Conservation (phyloP, 2,888 invertebrate species). For the Diachrysia chrysitis region DNA sequence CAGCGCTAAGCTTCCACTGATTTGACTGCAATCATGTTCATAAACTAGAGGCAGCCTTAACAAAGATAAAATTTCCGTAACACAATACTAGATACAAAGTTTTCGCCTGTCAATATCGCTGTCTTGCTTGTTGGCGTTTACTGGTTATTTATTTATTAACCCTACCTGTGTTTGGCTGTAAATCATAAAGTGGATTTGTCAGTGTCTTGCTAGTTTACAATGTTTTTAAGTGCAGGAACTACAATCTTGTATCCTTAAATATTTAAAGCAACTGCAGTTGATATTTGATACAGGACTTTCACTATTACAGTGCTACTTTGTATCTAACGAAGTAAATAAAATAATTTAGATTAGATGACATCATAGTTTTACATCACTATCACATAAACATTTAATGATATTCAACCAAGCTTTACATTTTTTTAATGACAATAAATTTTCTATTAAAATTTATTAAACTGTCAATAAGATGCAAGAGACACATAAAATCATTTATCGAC, state of each 20-base stretch:
- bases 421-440: conserved; percentile 8
- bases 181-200: conserved; percentile 52
- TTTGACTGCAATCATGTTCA: conserved; percentile 65
- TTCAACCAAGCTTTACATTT: background rate
- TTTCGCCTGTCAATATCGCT: conserved; percentile 50
- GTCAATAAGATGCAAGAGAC: conserved; percentile 27
- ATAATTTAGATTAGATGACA: conserved; percentile 1
- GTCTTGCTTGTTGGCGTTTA: conserved; percentile 47
- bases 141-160: conserved; percentile 56
- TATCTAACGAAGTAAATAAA: background rate
- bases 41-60: conserved; percentile 51
- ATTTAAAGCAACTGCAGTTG: background rate
- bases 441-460: conserved; percentile 14
- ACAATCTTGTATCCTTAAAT: background rate
- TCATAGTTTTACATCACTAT: background rate
- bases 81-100: conserved; percentile 58
- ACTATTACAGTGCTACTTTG: background rate
- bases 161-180: conserved; percentile 45
- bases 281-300: background rate
- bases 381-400: background rate
- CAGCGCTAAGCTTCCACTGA: conserved; percentile 63
- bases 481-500: conserved; percentile 50
- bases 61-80: conserved; percentile 62
- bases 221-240: conserved; percentile 37
- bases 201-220: conserved; percentile 38